phyloP scores from a whole-genome alignment of 2,888 invertebrate genomes.

The Zhuqinia jingwanae region DNA sequence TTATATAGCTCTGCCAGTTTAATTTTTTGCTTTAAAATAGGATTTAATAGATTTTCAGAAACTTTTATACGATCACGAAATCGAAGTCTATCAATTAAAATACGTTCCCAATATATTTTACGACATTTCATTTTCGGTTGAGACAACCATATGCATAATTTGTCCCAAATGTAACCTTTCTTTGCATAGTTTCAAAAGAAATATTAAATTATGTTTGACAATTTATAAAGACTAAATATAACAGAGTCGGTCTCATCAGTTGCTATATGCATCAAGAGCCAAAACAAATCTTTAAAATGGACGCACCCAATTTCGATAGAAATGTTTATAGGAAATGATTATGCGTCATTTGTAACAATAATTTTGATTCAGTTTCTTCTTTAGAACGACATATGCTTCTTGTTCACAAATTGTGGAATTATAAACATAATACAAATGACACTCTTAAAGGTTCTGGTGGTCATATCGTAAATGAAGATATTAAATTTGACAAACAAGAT shows the following conservation, averaged over 20 bases:
- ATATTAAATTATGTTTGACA: no score
- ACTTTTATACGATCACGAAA: no score
- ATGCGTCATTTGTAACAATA: background rate
- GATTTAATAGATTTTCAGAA: no score
- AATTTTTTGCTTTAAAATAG: no score
- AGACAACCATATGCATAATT: background rate
- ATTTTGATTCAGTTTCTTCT: background rate
- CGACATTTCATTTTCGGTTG: background rate
- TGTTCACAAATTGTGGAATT: background rate
- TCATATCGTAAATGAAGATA: background rate
- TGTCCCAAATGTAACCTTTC: background rate
- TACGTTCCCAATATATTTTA: constrained; percentile 1
- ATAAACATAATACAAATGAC: background rate
- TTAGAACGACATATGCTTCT: background rate
- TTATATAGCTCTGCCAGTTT: no score
- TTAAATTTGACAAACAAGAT: background rate
- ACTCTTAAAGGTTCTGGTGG: no score
- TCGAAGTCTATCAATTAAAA: no score
- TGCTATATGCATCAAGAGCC: no score
- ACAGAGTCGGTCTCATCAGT: no score
- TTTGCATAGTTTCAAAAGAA: no score
- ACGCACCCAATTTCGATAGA: background rate
- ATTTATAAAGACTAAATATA: no score
- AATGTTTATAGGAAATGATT: background rate
- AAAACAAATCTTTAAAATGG: background rate